Evolutionary conservation across 2,113 vertebrate genomes (phyloP).

Genomic region (Bungarus multicinctus): DNA sequence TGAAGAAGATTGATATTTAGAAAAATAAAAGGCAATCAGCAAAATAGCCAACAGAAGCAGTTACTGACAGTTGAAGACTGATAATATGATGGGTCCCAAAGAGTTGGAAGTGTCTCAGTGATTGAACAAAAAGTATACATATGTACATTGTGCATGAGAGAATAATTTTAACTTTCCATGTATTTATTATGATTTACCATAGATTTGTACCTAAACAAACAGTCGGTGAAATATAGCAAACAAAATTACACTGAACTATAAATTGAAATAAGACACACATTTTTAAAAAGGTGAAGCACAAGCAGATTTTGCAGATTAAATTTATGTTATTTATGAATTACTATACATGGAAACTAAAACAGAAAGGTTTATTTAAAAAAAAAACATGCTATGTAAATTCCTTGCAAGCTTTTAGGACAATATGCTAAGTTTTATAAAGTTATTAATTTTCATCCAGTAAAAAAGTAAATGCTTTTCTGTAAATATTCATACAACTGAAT

Average conservation of each 20-base stretch:
- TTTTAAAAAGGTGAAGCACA: not conserved
- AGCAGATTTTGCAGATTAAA: not conserved
- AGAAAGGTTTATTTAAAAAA: not conserved
- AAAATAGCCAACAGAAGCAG: not conserved
- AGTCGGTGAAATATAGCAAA: not conserved
- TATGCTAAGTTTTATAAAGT: not conserved
- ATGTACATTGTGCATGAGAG: not conserved
- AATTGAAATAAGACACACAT: not conserved
- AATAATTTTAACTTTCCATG: not conserved
- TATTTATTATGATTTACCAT: not conserved
- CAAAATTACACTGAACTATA: not conserved
- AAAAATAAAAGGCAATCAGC: not conserved
- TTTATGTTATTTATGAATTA: not conserved
- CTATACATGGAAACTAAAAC: not conserved
- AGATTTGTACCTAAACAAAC: not conserved
- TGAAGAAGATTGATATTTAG: not conserved
- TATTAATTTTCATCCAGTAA: not conserved
- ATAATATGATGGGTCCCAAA: not conserved
- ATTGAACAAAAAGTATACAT: not conserved
- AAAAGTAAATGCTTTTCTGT: conserved; percentile 11
- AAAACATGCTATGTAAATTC: not conserved
- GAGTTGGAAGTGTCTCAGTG: not conserved
- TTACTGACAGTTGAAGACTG: not conserved
- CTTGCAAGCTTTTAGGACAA: not conserved
- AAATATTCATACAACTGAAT: conserved; percentile 2